phyloP scores from a whole-genome alignment of 2,113 vertebrate genomes.

The Bagarius yarrelli region DNA sequence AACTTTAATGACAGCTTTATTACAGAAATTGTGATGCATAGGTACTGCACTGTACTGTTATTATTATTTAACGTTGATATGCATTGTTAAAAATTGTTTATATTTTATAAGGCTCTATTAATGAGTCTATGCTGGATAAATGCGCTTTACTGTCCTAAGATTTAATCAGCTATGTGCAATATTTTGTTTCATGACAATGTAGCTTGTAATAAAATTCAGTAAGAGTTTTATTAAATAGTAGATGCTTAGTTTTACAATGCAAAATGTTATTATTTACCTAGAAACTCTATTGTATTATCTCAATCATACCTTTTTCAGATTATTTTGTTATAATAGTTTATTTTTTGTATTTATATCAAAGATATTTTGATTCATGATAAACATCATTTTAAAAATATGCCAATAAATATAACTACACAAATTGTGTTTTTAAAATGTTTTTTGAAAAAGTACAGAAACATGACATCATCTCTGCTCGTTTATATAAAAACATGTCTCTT shows the following conservation, averaged over 20 bases:
- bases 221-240: neutral
- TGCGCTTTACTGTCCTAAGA: neutral
- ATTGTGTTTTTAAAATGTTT: neutral
- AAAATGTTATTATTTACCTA: neutral
- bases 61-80: neutral
- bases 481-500: too few relatives aligned
- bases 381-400: neutral
- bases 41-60: neutral
- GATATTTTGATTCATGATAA: neutral
- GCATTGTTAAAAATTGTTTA: neutral
- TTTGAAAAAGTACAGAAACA: neutral
- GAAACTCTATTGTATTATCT: neutral
- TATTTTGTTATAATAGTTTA: too few relatives aligned
- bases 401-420: neutral
- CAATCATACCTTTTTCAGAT: neutral
- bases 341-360: neutral
- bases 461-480: neutral
- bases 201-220: neutral
- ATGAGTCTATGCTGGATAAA: neutral
- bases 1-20: conserved; percentile 9
- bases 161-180: conserved; percentile 36
- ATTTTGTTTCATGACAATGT: neutral
- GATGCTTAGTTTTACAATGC: conserved; percentile 10
- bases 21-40: neutral
- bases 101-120: neutral